Evolutionary conservation across 2,113 vertebrate genomes (phyloP), one percentile per base, ranked within the genome.

Genomic region (Formicarius rufipectus): DNA sequence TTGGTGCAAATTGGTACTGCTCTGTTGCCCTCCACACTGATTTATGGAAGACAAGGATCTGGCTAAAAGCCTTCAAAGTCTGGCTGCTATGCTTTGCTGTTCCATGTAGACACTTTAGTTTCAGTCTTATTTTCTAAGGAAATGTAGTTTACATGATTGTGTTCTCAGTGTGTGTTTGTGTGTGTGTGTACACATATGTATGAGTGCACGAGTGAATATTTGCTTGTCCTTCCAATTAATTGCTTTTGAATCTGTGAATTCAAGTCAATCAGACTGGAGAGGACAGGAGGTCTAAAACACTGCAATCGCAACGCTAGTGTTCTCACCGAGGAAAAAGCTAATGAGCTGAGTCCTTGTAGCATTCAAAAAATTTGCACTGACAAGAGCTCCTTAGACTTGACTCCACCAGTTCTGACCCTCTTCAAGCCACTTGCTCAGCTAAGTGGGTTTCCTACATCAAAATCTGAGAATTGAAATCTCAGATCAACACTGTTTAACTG

Each of bases 41-140:
- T 86, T 90, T 90, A 75, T 60, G 80, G 59, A 68, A 91, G 44
- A 89, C 63, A 83, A 75, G 16, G 31, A 66, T 83, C 63, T 86
- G 72, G 72, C 68, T 77, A 44, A 74, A 83, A 84, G 42, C 27
- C 52, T 85, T 75, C 62, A 72, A 75, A 89, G 24, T 24, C 62
- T 74, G 50, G 13, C 39, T 93, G 27, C 44, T 84, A 68, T 82
- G 15, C 62, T 91, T 86, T 96, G 59, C 30, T 88, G 20, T 67
- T 94, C 87, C 4, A 1, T 52, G 37, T 74, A 81, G 90, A 66
- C 17, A 37, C 13, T 83, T 91, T 45, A 80, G 15, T 85, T 91
- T 86, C 67, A 63, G 39, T 63, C 15, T 40, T 67, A n/a, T 42
- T 86, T 90, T 44, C 68, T 55, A 88, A 67, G 83, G 72, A 95